phyloP scores from a whole-genome alignment of 1,140 invertebrate species.

The Drosophila parvula region DNA sequence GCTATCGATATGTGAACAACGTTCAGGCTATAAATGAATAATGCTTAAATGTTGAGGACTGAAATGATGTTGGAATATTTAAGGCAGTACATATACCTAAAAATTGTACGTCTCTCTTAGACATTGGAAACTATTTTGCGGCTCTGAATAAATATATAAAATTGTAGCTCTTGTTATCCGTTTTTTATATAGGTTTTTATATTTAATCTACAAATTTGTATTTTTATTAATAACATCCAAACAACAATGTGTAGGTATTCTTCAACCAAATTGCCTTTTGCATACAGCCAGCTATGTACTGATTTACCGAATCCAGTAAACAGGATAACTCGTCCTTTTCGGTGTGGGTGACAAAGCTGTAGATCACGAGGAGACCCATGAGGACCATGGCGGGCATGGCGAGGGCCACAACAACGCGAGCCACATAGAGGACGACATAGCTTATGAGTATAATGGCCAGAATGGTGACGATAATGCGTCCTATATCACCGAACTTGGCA shows the following conservation, averaged over 20 bases:
- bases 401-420: conserved; percentile 29
- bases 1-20: conserved; percentile 43
- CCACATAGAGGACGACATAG: conserved; percentile 13
- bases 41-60: conserved; percentile 2
- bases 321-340: conserved; percentile 5
- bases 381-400: conserved; percentile 23
- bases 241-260: too few relatives aligned
- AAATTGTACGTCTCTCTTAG: too few relatives aligned
- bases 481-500: conserved; percentile 9
- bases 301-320: background rate
- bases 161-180: too few relatives aligned
- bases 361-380: conserved; percentile 13
- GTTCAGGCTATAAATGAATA: conserved; percentile 21
- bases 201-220: background rate
- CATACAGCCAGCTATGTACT: background rate
- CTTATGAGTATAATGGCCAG: conserved; percentile 15
- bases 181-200: too few relatives aligned
- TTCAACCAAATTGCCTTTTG: background rate
- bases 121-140: too few relatives aligned
- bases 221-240: background rate
- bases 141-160: too few relatives aligned
- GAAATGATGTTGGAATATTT: conserved; percentile 9
- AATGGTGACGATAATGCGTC: conserved; percentile 15
- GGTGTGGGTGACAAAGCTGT: background rate
- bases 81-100: background rate